Base-by-base conservation (phyloP, 2,888 invertebrate species). In the Sabatieria punctata region DNA sequence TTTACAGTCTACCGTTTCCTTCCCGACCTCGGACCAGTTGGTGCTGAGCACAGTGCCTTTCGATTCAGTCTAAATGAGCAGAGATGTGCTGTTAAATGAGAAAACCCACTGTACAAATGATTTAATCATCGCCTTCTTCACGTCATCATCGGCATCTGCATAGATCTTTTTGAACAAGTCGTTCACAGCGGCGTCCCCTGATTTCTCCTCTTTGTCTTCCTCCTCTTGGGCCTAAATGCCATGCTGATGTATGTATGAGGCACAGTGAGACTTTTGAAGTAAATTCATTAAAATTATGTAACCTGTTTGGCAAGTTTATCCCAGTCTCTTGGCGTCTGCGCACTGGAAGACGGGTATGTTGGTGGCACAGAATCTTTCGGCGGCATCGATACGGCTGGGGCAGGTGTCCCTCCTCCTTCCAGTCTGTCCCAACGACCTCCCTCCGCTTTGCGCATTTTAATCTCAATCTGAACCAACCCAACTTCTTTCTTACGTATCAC, bases 31-130 rank as follows among this genome's bases (percentile, higher is more conserved):
- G 23, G 75, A 72, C 97, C 97, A 97, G 65, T 95, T 95, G 11
- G 97, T 97, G 68, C 89, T 93, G 1, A 97, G 71, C 1, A 95
- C 95, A 0, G 97, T 97, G 11, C 95, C 95, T 4, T 85, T 85
- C 1, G 91, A 91, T 68, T 97, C 93, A 68, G 78, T 73, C 83
- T 84, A 62, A 52, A 69, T 68, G 15, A 15, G 15, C 8, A 49
- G 49, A 22, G 11, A 47, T 41, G 27, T 13, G 21, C 27, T 42
- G n/a, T 37, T 42, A 2, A 49, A 35, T 21, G 41, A 11, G 13
- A 44, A 41, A 42, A 26, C 2, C 23, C 50, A 53, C 78, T 81
- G 78, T 64, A 85, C 83, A 74, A 82, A 95, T 46, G 91, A 93
- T 69, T 97, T 97, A 64, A 89, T 88, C 95, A 97, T 97, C 1